These are phyloP conservation scores for human DNA, from an alignment of 2,113 vertebrate genomes.

Conservation along the genomic window GRCh38 chr5:38355001-38355500, in stretches of 20 bases:
- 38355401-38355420: not conserved
- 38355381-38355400: not conserved
- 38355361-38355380: not conserved
- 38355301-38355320: not conserved
- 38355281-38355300: not conserved
- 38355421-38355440: not conserved
- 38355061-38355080: not conserved
- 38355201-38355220: not conserved
- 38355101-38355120: not conserved
- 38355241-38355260: not conserved
- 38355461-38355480: not conserved
- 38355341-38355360: not conserved
- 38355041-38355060: not conserved
- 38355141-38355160: not conserved
- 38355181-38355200: rapidly evolving
- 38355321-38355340: not conserved
- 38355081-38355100: not conserved
- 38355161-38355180: not conserved
- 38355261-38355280: not conserved
- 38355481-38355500: not conserved
- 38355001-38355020: not conserved
- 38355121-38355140: not conserved
- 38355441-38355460: not conserved
- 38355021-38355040: not conserved
- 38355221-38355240: not conserved